Conservation (phyloP, 1,140 invertebrate genomes). For the Ceratina australensis region DNA sequence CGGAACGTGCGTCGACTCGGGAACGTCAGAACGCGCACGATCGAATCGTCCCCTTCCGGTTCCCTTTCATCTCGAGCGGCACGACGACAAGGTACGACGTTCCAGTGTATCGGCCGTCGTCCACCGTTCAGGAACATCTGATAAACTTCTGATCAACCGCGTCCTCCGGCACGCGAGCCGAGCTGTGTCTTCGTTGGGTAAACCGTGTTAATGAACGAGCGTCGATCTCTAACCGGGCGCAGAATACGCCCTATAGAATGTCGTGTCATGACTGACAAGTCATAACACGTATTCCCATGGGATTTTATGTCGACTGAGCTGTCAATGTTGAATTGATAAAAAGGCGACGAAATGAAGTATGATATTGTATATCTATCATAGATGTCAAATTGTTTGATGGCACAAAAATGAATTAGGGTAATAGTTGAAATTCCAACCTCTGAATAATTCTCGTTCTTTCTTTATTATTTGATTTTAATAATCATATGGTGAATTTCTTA, state of each 20-base stretch:
- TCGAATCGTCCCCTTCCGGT: conserved; percentile 54
- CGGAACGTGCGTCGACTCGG: conserved; percentile 52
- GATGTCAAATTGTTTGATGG: too few species aligned
- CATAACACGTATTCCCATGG: not conserved
- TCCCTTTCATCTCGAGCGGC: conserved; percentile 51
- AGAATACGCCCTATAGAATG: not conserved
- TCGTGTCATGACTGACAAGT: conserved; percentile 14
- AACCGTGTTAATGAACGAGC: conserved; percentile 23
- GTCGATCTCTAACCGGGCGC: not conserved
- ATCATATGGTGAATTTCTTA: too few species aligned
- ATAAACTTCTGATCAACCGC: conserved; percentile 49
- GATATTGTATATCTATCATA: not conserved
- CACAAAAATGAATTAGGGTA: too few species aligned
- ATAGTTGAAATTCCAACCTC: too few species aligned
- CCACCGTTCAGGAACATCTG: conserved; percentile 48
- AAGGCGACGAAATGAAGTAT: not conserved
- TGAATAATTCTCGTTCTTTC: too few species aligned
- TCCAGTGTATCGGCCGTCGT: conserved; percentile 39
- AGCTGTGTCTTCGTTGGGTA: conserved; percentile 27
- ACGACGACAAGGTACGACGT: conserved; percentile 22
- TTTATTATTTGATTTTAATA: too few species aligned
- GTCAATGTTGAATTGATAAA: not conserved
- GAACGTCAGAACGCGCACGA: conserved; percentile 44
- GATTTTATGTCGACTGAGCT: not conserved
- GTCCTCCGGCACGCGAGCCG: conserved; percentile 25